These are phyloP conservation scores for Herpetotheres cachinnans DNA, from an alignment of 2,113 vertebrate genomes.

Conservation along the genomic window DNA sequence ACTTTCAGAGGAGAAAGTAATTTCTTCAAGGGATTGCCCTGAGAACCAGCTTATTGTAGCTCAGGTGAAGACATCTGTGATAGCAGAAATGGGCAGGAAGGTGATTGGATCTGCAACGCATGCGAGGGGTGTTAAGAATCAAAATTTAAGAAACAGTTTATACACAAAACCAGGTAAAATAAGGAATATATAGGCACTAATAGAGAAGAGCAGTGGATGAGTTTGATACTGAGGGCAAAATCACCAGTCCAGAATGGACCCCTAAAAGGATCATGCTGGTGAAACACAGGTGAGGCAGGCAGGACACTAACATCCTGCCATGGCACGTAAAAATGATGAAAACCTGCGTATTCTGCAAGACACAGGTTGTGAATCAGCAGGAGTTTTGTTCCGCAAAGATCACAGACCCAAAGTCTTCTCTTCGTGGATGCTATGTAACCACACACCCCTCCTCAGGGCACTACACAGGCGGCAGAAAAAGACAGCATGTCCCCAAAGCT, in stretches of 20 bases:
- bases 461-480: not conserved
- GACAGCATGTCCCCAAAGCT: not conserved
- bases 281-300: not conserved
- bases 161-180: not conserved
- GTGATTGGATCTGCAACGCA: not conserved
- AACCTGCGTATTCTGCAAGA: not conserved
- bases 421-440: not conserved
- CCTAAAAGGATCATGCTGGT: not conserved
- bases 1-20: not conserved
- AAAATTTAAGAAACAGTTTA: not conserved
- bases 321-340: not conserved
- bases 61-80: not conserved
- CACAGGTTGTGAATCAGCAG: not conserved
- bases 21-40: not conserved
- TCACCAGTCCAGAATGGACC: not conserved
- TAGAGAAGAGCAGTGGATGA: not conserved
- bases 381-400: not conserved
- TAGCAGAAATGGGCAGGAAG: not conserved
- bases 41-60: not conserved
- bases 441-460: fast-evolving
- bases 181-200: not conserved
- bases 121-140: not conserved
- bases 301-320: not conserved
- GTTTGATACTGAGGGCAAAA: not conserved
- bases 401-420: not conserved